Evolutionary conservation across 2,797 vertebrate species (phyloP).

Genomic region (Acridotheres tristis): DNA sequence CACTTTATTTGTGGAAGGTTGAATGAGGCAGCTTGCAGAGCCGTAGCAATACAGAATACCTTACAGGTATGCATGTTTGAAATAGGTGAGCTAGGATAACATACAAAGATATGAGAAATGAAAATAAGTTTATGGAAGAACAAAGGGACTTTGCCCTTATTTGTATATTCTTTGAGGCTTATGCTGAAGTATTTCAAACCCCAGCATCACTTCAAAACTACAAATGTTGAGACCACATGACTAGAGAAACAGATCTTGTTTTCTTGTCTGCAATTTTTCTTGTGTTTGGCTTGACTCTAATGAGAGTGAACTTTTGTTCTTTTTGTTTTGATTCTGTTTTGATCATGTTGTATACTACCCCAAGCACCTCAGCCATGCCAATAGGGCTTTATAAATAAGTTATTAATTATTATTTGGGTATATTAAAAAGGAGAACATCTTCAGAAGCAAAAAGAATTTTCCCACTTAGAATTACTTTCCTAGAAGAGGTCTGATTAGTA

Average conservation of each 20-base stretch:
- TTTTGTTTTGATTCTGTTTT: slow-evolving; percentile 49
- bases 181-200: not conserved
- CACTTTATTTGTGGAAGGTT: not conserved
- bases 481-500: slow-evolving; percentile 28
- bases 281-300: slow-evolving; percentile 10
- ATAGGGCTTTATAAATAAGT: slow-evolving; percentile 43
- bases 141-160: not conserved
- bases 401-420: slow-evolving; percentile 26
- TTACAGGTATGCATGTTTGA: not conserved
- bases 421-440: slow-evolving; percentile 22
- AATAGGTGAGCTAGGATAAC: not conserved
- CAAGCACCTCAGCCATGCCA: slow-evolving; percentile 2
- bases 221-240: not conserved
- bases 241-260: not conserved
- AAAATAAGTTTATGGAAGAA: not conserved
- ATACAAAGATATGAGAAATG: not conserved
- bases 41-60: not conserved
- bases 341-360: slow-evolving; percentile 16
- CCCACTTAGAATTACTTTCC: slow-evolving; percentile 24
- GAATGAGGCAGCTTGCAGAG: not conserved
- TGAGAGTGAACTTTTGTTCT: slow-evolving; percentile 53
- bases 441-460: slow-evolving; percentile 46
- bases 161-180: not conserved
- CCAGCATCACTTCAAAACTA: not conserved
- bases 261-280: not conserved